phyloP scores from a whole-genome alignment of 2,888 invertebrate species.

The Smittia aterrima region DNA sequence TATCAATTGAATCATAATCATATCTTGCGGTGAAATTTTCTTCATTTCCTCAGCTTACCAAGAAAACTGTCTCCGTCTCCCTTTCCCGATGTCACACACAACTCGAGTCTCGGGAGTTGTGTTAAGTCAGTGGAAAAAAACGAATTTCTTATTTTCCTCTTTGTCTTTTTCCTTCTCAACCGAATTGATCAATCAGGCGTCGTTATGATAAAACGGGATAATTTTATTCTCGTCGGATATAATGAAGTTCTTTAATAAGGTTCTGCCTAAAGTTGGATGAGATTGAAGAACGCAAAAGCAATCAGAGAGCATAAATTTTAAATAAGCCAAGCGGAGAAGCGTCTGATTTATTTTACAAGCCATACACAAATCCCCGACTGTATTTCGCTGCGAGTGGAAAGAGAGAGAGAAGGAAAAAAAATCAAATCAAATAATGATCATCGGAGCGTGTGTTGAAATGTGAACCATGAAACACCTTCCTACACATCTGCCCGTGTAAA shows the following conservation, averaged over 20 bases:
- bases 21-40: conserved; percentile 30
- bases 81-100: not conserved
- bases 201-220: conserved; percentile 15
- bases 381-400: not conserved
- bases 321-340: not conserved
- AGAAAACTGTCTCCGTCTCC: not conserved
- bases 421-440: conserved; percentile 37
- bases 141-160: not conserved
- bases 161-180: not conserved
- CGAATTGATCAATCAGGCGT: conserved; percentile 13
- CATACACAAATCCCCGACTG: not conserved
- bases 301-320: conserved; percentile 24
- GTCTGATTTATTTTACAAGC: conserved; percentile 16
- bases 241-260: not conserved
- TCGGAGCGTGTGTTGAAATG: conserved; percentile 4
- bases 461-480: conserved; percentile 30
- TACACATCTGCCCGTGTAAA: not conserved
- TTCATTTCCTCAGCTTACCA: not conserved
- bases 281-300: not conserved
- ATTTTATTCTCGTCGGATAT: conserved; percentile 17
- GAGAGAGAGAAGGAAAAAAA: too few relatives aligned
- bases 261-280: not conserved
- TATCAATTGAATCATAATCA: conserved; percentile 41
- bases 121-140: not conserved
- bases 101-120: not conserved